Conservation (phyloP, 2,113 vertebrate genomes). For the Sinocyclocheilus maitianheensis region DNA sequence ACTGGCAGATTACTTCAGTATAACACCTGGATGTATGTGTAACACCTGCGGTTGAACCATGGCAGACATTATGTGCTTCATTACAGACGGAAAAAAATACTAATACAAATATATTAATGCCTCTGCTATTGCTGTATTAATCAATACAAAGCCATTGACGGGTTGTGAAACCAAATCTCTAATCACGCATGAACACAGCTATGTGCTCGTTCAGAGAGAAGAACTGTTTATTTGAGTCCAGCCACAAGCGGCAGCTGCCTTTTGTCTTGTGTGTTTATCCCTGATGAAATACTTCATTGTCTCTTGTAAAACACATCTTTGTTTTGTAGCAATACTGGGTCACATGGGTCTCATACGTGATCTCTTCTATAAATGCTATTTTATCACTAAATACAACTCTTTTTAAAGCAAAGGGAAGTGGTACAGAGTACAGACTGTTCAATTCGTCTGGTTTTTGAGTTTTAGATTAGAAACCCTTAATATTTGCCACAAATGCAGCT, state of each 20-base stretch:
- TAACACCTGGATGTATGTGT: neutral
- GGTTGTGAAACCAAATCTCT: neutral
- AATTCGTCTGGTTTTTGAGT: neutral
- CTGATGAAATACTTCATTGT: constrained; percentile 26
- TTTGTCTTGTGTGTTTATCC: constrained; percentile 6
- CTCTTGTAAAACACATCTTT: constrained; percentile 34
- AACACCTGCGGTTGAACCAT: neutral
- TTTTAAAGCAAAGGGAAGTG: neutral
- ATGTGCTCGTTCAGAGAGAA: neutral
- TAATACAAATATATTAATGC: neutral
- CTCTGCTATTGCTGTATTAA: neutral
- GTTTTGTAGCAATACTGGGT: neutral
- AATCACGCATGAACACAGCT: constrained; percentile 13
- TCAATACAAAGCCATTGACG: neutral
- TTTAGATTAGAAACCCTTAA: neutral
- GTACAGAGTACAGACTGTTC: neutral
- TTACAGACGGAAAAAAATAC: neutral
- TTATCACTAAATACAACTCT: neutral
- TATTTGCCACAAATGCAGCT: constrained; percentile 4
- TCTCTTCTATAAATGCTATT: neutral
- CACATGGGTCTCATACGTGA: neutral
- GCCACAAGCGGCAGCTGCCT: constrained; percentile 8
- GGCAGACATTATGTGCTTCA: neutral
- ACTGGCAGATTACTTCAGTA: neutral
- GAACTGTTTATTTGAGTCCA: neutral